Evolutionary conservation across 1,140 invertebrate species (phyloP).

Genomic region (Cyclargus thomasi): DNA sequence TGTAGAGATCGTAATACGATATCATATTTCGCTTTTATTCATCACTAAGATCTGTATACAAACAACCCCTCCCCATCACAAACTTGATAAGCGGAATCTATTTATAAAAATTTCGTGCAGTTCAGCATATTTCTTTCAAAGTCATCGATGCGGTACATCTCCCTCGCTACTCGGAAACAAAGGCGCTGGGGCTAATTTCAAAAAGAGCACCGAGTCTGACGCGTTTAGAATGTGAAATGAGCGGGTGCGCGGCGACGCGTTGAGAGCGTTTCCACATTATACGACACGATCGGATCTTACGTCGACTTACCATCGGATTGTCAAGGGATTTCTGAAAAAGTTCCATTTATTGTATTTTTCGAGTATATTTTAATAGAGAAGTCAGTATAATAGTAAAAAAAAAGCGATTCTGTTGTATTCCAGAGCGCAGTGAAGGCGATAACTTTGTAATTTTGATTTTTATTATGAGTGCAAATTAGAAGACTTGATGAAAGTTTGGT

Average conservation of each 20-base stretch:
- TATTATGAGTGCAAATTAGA: too few species aligned
- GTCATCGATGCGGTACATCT: slow-evolving; percentile 32
- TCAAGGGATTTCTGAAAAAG: too few species aligned
- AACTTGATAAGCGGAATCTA: slow-evolving; percentile 4
- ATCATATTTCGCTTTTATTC: not conserved
- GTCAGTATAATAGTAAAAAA: too few species aligned
- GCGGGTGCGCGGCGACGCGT: slow-evolving; percentile 63
- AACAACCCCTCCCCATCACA: not conserved
- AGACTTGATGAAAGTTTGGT: too few species aligned
- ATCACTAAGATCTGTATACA: not conserved
- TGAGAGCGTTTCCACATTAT: not conserved
- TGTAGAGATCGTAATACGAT: not conserved
- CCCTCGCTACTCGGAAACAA: slow-evolving; percentile 49
- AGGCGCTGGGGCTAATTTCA: slow-evolving; percentile 68
- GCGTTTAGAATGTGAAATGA: slow-evolving; percentile 61
- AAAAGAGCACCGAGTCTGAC: slow-evolving; percentile 65
- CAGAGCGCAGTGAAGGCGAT: too few species aligned
- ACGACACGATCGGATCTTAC: not conserved
- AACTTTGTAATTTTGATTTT: too few species aligned
- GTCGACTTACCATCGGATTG: too few species aligned
- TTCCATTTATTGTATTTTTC: too few species aligned
- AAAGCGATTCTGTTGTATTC: too few species aligned
- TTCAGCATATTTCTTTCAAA: slow-evolving; percentile 12
- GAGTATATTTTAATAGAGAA: too few species aligned
- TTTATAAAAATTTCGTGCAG: not conserved